Evolutionary conservation across 2,113 vertebrate species (phyloP), one percentile per base, ranked within the genome.

Genomic region (Fregata magnificens): DNA sequence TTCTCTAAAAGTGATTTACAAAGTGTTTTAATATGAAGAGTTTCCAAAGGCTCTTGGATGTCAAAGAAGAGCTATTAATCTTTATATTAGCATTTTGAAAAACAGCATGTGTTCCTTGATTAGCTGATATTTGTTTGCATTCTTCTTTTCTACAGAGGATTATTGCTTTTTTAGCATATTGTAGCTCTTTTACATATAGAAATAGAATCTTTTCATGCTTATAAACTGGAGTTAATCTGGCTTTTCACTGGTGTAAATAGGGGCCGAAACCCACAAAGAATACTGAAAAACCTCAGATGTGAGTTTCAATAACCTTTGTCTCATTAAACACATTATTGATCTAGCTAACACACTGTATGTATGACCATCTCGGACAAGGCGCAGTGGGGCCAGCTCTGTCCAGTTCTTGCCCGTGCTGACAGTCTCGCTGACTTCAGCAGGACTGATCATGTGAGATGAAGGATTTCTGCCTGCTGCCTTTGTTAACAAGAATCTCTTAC

Each of bases 1-100:
- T 97, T 90, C 84, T 97, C 96, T 97, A 94, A 85, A 97, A 77
- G 97, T 99, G 99, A 99, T 99, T 99, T 99, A 99, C 98, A 97
- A 98, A 98, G 98, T 99, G 99, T 98, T 98, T 98, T 95, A 95
- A 90, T 95, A 95, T 91, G 81, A 95, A 97, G 98, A 97, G 92
- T 97, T 98, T 98, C 98, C 98, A 98, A 97, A 98, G 95, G 69
- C 79, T 94, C 82, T 97, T 96, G 95, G 82, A 98, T 98, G 97
- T 96, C 98, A 98, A 95, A 97, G 98, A 97, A 96, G 81, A 93
- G 95, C 96, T 98, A 98, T 99, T 99, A 98, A 98, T 99, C 98
- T 99, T 97, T 94, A 97, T 97, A 96, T 97, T 98, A 97, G 72
- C 79, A 83, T 98, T 97, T 97, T 97, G 92, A 97, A 97, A 98